Evolutionary conservation across 2,888 invertebrate genomes (phyloP).

Genomic region (Azorinus chamasolen): DNA sequence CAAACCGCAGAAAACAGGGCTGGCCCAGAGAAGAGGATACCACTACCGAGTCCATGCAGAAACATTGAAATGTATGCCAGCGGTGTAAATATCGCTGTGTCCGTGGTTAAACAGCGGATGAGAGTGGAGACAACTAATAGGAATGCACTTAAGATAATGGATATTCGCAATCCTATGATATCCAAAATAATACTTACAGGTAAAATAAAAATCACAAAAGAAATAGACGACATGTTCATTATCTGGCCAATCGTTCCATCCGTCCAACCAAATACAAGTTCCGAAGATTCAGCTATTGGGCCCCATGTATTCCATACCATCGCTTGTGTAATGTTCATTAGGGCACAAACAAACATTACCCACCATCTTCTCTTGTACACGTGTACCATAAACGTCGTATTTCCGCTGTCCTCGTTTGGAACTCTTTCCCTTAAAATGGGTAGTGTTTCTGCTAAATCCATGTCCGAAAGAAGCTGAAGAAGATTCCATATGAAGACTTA

Average conservation of each 20-base stretch:
- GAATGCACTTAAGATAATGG: constrained; percentile 26
- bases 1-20: constrained; percentile 86
- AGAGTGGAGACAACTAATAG: constrained; percentile 21
- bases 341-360: constrained; percentile 62
- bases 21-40: constrained; percentile 85
- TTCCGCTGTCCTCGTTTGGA: too few species aligned
- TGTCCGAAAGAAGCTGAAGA: too few species aligned
- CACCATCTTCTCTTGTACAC: constrained; percentile 68
- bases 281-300: constrained; percentile 84
- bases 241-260: constrained; percentile 83
- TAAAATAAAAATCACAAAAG: constrained; percentile 81
- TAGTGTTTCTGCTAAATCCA: too few species aligned
- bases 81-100: constrained; percentile 37
- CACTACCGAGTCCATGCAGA: constrained; percentile 86
- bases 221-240: constrained; percentile 85
- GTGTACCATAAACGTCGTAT: constrained; percentile 1
- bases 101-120: constrained; percentile 42
- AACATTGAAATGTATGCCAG: constrained; percentile 83
- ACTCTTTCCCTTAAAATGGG: too few species aligned
- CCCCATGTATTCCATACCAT: constrained; percentile 86
- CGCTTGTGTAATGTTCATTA: constrained; percentile 45
- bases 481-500: too few species aligned
- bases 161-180: constrained; percentile 79
- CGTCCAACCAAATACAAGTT: constrained; percentile 83
- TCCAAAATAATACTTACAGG: constrained; percentile 85